Percentiles rank a stretch among this genome's conserved stretches.
phyloP scores from a whole-genome alignment of 2,797 vertebrate species.

The Danio albolineatus region DNA sequence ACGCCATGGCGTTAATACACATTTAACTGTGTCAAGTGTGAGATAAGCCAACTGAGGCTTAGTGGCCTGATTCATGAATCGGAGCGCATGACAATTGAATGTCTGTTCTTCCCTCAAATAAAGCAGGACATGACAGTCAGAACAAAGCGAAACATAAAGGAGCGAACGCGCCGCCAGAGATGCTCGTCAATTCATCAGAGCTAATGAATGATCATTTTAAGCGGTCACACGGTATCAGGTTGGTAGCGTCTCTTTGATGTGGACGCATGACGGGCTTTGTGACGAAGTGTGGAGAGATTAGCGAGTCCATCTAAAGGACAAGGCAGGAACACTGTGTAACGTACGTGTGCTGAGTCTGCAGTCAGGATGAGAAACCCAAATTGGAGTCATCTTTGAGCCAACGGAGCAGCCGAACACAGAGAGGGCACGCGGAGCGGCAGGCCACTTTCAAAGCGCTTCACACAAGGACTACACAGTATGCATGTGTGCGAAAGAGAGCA shows the following conservation, averaged over 20 bases:
- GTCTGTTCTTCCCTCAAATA: slow-evolving; percentile 17
- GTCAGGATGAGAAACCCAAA: slow-evolving; percentile 61
- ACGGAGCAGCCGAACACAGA: slow-evolving; percentile 64
- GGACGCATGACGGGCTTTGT: slow-evolving; percentile 43
- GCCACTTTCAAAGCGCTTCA: slow-evolving; percentile 67
- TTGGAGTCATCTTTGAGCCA: slow-evolving; percentile 72
- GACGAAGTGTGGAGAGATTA: slow-evolving; percentile 36
- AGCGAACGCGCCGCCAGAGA: slow-evolving; percentile 11
- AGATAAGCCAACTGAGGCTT: slow-evolving; percentile 2
- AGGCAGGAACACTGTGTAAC: slow-evolving; percentile 38
- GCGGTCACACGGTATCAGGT: slow-evolving; percentile 23
- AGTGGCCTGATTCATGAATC: slow-evolving; percentile 30
- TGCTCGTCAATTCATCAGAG: slow-evolving; percentile 1
- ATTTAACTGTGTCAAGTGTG: not conserved
- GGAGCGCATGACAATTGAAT: slow-evolving; percentile 11
- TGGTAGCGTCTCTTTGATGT: slow-evolving; percentile 41
- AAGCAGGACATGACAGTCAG: slow-evolving; percentile 3
- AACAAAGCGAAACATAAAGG: slow-evolving; percentile 26
- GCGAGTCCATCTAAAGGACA: slow-evolving; percentile 32
- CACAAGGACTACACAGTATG: slow-evolving; percentile 43
- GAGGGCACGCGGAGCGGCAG: slow-evolving; percentile 56
- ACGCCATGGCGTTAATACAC: not conserved
- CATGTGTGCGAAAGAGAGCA: not conserved
- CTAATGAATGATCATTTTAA: slow-evolving; percentile 27
- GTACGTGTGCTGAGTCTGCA: slow-evolving; percentile 49